Evolutionary conservation across 1,140 invertebrate species (phyloP).

Genomic region (Papilio machaon): DNA sequence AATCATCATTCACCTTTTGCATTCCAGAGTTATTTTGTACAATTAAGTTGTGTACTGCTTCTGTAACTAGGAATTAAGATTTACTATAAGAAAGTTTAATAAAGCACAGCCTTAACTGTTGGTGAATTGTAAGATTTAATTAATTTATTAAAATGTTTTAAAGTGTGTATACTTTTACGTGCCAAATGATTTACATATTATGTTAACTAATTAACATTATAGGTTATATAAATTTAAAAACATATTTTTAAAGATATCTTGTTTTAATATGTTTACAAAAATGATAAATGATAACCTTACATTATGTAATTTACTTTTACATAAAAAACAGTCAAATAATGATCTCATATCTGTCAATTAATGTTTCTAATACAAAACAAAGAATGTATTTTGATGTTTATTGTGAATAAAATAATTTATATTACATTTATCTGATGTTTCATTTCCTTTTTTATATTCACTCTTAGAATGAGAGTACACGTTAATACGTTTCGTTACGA

Average conservation of each 20-base stretch:
- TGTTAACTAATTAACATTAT: no score
- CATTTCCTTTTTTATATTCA: neutral
- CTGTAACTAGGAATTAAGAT: no score
- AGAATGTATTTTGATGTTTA: constrained; percentile 27
- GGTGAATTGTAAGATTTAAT: no score
- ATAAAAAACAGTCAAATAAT: neutral
- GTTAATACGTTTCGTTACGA: neutral
- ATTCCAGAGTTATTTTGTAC: no score
- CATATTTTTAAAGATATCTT: no score
- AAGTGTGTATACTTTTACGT: neutral
- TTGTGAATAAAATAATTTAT: constrained; percentile 11
- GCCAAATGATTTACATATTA: neutral
- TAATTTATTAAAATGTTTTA: no score
- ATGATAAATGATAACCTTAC: no score
- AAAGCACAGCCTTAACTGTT: no score
- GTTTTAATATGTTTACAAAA: no score
- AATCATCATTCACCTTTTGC: neutral
- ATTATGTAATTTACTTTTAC: neutral
- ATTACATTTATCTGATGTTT: neutral
- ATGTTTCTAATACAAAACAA: neutral
- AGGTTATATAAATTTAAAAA: no score
- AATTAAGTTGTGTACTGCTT: no score
- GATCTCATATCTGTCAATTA: constrained; percentile 34
- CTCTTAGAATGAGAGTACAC: neutral
- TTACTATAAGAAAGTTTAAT: no score